Evolutionary conservation across 1,140 invertebrate species (phyloP).

Genomic region (Campoletis sonorensis): DNA sequence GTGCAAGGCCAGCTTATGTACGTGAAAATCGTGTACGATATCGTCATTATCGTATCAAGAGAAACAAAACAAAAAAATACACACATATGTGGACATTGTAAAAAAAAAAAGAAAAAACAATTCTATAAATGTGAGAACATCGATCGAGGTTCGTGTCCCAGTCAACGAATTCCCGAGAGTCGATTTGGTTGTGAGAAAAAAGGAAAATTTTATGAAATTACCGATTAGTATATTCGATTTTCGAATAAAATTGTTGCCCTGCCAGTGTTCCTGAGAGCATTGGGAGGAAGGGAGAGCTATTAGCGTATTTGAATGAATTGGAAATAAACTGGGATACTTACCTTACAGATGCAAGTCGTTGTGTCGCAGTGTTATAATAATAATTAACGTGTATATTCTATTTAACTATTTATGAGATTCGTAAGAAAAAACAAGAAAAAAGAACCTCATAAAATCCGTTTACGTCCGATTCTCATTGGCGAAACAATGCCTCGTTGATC

Average conservation of each 20-base stretch:
- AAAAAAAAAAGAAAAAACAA: constrained; percentile 25
- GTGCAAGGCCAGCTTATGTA: constrained; percentile 61
- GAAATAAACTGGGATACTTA: constrained; percentile 8
- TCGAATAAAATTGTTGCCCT: background rate
- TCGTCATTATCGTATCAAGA: constrained; percentile 43
- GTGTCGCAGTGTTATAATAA: constrained; percentile 34
- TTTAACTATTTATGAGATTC: constrained; percentile 50
- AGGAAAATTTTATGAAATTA: background rate
- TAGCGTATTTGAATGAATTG: background rate
- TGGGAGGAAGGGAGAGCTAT: no score
- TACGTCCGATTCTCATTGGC: background rate
- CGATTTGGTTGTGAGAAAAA: background rate
- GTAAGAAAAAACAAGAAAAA: constrained; percentile 29
- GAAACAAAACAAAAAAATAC: constrained; percentile 37
- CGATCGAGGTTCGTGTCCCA: background rate
- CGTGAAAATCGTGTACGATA: constrained; percentile 55
- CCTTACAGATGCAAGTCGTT: constrained; percentile 40
- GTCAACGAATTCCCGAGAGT: background rate
- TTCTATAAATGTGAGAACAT: constrained; percentile 24
- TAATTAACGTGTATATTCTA: constrained; percentile 35
- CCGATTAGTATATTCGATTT: background rate
- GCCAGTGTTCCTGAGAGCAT: no score
- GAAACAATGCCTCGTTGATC: background rate
- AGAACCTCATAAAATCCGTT: background rate
- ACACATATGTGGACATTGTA: constrained; percentile 41